These are phyloP conservation scores for Carposina sasakii DNA, from an alignment of 1,140 invertebrate genomes.

Conservation along the genomic window DNA sequence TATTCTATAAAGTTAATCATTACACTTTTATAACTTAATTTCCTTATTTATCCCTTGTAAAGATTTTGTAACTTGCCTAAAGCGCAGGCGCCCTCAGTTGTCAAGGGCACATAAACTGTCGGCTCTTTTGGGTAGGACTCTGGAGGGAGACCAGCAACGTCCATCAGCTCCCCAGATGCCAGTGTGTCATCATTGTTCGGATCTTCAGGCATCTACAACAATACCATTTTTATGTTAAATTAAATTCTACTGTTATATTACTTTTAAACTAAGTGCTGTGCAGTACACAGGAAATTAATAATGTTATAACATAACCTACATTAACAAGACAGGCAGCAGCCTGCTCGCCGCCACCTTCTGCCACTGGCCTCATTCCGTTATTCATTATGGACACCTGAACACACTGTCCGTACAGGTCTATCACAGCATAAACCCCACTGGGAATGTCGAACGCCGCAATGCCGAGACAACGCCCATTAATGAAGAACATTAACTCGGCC, in stretches of 20 bases:
- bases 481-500: slow-evolving; percentile 90
- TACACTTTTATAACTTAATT: too few species aligned
- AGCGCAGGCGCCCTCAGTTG: slow-evolving; percentile 38
- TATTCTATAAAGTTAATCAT: slow-evolving; percentile 3
- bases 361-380: slow-evolving; percentile 39
- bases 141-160: slow-evolving; percentile 19
- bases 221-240: not conserved
- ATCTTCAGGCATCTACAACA: slow-evolving; percentile 37
- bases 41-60: too few species aligned
- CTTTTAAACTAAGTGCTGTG: too few species aligned
- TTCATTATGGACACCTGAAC: slow-evolving; percentile 84
- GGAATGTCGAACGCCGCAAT: slow-evolving; percentile 87
- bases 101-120: slow-evolving; percentile 35
- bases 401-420: slow-evolving; percentile 95
- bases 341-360: slow-evolving; percentile 48
- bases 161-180: slow-evolving; percentile 37
- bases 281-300: too few species aligned
- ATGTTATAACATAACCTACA: too few species aligned
- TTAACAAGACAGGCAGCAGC: too few species aligned
- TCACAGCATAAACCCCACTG: slow-evolving; percentile 84
- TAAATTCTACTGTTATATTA: not conserved
- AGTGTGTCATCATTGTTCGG: slow-evolving; percentile 51
- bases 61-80: slow-evolving; percentile 21
- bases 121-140: slow-evolving; percentile 27
- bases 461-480: slow-evolving; percentile 92